These are phyloP conservation scores for Rhagologus leucostigma DNA, from an alignment of 2,113 vertebrate species.

Conservation along the genomic window DNA sequence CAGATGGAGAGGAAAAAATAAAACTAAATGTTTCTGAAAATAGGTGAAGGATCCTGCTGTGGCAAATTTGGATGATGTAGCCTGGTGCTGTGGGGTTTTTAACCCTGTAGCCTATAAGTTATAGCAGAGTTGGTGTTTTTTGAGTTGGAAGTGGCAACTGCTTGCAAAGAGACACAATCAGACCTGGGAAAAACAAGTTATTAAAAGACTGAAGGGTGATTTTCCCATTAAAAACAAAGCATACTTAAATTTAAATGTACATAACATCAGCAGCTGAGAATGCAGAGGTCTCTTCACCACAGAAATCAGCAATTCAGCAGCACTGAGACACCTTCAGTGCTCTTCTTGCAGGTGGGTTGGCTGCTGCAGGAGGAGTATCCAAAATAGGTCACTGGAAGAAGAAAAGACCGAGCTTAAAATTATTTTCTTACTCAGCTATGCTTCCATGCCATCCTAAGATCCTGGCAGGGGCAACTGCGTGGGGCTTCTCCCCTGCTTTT, in stretches of 20 bases:
- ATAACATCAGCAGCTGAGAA: background rate
- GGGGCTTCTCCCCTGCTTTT: background rate
- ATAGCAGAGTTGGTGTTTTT: background rate
- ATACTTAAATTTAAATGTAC: background rate
- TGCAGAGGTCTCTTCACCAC: background rate
- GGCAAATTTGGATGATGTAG: conserved; percentile 48
- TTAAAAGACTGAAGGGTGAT: background rate
- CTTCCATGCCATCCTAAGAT: background rate
- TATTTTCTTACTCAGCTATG: background rate
- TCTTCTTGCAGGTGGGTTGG: background rate
- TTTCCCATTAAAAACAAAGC: background rate
- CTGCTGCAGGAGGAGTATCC: background rate
- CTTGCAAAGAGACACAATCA: background rate
- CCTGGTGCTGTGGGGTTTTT: background rate
- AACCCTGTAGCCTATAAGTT: background rate
- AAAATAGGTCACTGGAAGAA: background rate
- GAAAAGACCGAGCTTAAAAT: background rate
- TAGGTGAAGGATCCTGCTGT: conserved; percentile 5
- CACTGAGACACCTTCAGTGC: background rate
- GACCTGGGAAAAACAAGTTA: background rate
- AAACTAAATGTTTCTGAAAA: conserved; percentile 47
- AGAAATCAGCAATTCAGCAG: background rate
- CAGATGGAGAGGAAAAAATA: conserved; percentile 25
- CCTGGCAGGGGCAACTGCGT: background rate
- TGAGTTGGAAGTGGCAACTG: background rate